Percentiles rank a stretch among this genome's conserved stretches.
Evolutionary conservation across 2,113 vertebrate species (phyloP).

Genomic region (Suricata suricatta): DNA sequence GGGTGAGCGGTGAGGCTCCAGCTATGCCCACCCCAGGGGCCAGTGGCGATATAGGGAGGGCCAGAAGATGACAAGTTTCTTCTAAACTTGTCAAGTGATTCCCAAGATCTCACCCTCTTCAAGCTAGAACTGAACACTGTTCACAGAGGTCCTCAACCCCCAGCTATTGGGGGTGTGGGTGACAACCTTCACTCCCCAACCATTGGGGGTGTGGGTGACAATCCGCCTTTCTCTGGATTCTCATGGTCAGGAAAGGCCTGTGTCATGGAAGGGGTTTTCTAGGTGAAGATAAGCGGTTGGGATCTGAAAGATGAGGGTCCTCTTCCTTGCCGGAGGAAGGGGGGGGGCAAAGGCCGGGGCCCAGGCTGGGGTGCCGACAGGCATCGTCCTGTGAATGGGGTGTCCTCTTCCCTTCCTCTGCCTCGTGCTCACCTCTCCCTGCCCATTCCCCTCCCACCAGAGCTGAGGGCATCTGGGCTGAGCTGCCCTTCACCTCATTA

Average conservation of each 20-base stretch:
- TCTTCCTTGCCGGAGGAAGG: accelerated
- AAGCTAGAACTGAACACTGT: background rate
- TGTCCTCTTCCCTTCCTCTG: accelerated
- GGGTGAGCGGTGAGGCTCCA: accelerated
- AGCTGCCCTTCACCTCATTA: accelerated
- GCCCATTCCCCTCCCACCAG: background rate
- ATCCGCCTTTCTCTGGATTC: accelerated
- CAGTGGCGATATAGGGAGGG: accelerated
- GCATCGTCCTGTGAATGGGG: too few species aligned
- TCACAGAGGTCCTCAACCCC: background rate
- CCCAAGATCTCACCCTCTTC: too few species aligned
- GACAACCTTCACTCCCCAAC: background rate
- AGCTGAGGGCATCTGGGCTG: background rate
- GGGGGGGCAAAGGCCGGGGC: too few species aligned
- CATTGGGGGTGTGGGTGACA: background rate
- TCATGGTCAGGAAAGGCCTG: background rate
- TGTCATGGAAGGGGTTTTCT: background rate
- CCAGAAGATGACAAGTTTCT: background rate
- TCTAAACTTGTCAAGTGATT: background rate
- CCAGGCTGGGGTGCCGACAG: accelerated
- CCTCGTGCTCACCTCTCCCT: background rate
- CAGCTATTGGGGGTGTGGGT: background rate
- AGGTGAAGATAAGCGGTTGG: background rate
- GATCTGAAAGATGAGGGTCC: background rate
- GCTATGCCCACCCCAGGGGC: accelerated